Base-by-base conservation (phyloP, 2,113 vertebrate species). In the Sisor rabdophorus region DNA sequence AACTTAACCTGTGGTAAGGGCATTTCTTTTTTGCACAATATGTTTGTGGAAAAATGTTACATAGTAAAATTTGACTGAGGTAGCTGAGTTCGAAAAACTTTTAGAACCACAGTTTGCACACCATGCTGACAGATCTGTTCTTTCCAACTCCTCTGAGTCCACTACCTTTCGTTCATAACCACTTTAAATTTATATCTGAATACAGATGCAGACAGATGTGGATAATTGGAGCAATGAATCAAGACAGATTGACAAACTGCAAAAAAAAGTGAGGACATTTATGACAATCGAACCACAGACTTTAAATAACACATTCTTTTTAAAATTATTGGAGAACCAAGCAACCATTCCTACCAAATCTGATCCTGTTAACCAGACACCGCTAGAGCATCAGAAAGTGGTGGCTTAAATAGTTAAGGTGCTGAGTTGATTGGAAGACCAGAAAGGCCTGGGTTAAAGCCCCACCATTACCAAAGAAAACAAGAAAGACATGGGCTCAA, bases 211-310 rank as follows among this genome's bases (percentile, higher is more conserved):
- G 28, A 11, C 10, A 61, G 9, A 6, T 58, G 15, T 4, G 12
- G 55, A 15, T 59, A 60, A 19, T 20, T 60, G 28, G 58, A 30
- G 15, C 15, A 30, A 15, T 17, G 30, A 28, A 65, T 12, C 40
- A 4, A 44, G n/a, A 24, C 11, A 65, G 36, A 13, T 12, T 11
- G 10, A 36, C 9, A 63, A 44, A 22, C 61, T 6, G 61, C 32
- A 13, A 20, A 36, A 17, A 44, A 26, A 28, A 68, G 4, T 68
- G 40, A 26, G 22, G 1, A 20, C 65, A 48, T 50, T 48, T 48
- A 68, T 68, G 15, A 68, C 26, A 24, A 15, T 28, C 44, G 20
- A 65, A 47, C 20, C 40, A 65, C 63, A 67, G 40, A 67, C 40
- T 22, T 68, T 4, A 68, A 24, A 50, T 47, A 68, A 28, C 40